Conservation (phyloP, 2,113 vertebrate genomes). For the Actinemys pallida region DNA sequence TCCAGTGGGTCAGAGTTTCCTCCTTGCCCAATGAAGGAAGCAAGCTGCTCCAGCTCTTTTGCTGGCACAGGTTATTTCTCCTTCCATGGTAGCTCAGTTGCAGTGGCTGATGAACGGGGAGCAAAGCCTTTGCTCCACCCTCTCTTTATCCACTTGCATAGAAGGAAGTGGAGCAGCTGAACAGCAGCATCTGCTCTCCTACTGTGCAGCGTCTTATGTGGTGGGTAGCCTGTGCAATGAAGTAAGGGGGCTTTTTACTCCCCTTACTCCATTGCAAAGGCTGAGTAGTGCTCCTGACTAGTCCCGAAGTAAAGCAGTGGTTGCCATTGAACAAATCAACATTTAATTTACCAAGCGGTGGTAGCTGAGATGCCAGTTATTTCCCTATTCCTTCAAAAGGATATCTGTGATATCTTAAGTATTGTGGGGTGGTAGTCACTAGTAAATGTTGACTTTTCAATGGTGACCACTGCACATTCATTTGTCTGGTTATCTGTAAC, state of each 20-base stretch:
- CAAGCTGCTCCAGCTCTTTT: not conserved
- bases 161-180: not conserved
- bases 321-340: not conserved
- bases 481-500: not conserved
- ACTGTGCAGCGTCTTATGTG: not conserved
- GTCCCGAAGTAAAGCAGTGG: not conserved
- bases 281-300: not conserved
- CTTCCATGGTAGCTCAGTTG: not conserved
- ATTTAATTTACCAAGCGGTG: not conserved
- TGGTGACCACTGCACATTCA: not conserved
- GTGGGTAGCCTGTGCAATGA: not conserved
- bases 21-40: not conserved
- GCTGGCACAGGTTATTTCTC: not conserved
- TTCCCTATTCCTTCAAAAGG: not conserved
- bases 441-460: not conserved
- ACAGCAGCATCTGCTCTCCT: not conserved
- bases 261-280: not conserved
- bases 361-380: not conserved
- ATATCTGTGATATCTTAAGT: not conserved
- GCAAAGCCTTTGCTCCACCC: not conserved
- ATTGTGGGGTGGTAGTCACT: not conserved
- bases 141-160: not conserved
- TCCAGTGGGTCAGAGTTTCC: not conserved
- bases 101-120: not conserved
- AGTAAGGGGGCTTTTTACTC: not conserved